Evolutionary conservation across 1,140 invertebrate species (phyloP).

Genomic region (Drosophila lacteicornis): DNA sequence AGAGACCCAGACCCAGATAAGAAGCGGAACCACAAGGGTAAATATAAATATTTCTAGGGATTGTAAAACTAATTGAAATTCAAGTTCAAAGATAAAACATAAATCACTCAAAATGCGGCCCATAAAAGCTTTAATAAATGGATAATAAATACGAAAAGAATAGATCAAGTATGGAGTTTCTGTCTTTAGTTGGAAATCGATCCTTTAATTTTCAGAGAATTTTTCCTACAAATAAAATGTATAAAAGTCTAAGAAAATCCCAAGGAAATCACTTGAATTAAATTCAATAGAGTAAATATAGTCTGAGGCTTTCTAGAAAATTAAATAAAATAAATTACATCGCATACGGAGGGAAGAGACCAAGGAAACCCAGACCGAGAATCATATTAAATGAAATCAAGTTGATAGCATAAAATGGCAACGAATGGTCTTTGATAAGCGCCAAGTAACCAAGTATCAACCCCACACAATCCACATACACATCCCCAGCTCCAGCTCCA

Average conservation of each 20-base stretch:
- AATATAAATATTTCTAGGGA: neutral
- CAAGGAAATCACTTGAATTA: no score
- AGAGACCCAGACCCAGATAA: neutral
- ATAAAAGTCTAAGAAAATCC: no score
- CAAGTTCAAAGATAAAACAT: no score
- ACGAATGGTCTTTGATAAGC: constrained; percentile 18
- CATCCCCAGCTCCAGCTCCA: neutral
- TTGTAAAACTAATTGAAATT: neutral
- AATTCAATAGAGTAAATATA: neutral
- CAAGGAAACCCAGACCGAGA: neutral
- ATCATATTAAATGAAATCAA: constrained; percentile 22
- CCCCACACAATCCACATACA: neutral
- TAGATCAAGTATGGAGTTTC: no score
- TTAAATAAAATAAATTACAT: neutral
- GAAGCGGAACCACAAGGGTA: neutral
- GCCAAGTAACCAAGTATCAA: neutral
- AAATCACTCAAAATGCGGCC: no score
- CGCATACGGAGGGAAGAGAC: neutral
- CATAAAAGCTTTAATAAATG: no score
- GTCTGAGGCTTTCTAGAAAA: neutral
- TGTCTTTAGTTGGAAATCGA: no score
- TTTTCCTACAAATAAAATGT: no score
- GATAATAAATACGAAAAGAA: no score
- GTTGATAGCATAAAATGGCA: constrained; percentile 14
- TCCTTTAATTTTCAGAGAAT: no score